Percentiles rank a stretch among this genome's conserved stretches.
These are phyloP conservation scores for Butorides virescens DNA, from an alignment of 2,113 vertebrate genomes.

Conservation along the genomic window DNA sequence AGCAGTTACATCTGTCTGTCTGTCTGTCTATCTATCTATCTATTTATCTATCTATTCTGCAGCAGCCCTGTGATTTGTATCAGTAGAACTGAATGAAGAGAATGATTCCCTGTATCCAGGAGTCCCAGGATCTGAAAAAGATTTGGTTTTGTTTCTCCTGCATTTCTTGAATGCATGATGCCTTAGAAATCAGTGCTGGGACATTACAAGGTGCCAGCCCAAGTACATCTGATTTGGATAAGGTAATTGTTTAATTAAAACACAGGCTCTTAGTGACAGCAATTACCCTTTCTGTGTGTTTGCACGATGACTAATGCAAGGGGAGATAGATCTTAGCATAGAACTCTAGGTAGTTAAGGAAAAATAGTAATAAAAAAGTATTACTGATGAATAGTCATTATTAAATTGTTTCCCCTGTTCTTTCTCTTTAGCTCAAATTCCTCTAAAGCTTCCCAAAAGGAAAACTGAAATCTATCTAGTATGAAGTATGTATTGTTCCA, in stretches of 20 bases:
- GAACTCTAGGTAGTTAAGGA: background rate
- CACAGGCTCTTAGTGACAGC: background rate
- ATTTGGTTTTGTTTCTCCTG: background rate
- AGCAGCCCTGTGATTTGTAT: background rate
- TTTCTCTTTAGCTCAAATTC: background rate
- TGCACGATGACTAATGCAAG: background rate
- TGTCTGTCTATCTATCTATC: no score
- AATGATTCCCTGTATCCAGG: background rate
- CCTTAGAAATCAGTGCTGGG: background rate
- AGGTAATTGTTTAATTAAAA: background rate
- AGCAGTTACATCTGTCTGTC: background rate
- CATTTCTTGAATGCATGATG: background rate
- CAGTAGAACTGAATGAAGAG: background rate
- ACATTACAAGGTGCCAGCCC: background rate
- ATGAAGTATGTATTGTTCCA: background rate
- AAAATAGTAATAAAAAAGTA: background rate
- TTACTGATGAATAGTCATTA: background rate
- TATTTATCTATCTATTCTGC: background rate
- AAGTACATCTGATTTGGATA: background rate
- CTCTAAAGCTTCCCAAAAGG: background rate
- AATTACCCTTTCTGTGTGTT: background rate
- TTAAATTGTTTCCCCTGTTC: background rate
- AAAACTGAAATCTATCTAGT: background rate
- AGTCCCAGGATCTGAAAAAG: background rate
- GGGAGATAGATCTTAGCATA: background rate